Evolutionary conservation across 2,797 vertebrate genomes (phyloP).

Genomic region (Halcyon chelicuti): DNA sequence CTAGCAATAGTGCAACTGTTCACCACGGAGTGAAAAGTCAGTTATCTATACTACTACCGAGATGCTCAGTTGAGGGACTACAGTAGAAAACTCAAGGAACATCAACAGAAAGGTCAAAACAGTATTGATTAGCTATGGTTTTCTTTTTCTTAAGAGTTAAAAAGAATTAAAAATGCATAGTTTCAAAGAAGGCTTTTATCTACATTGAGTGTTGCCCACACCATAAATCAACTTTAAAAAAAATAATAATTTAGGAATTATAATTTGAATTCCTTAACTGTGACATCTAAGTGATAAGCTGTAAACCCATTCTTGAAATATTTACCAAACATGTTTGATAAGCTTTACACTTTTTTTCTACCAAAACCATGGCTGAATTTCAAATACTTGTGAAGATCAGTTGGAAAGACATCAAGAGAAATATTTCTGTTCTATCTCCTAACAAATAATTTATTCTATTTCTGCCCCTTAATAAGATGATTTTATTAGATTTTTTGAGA

Average conservation of each 20-base stretch:
- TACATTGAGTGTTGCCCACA: not conserved
- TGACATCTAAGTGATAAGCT: not conserved
- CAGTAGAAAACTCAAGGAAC: not conserved
- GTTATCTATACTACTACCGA: fast-evolving
- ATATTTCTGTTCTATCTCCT: not conserved
- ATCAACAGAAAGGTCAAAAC: not conserved
- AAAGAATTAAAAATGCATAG: not conserved
- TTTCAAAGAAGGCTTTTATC: not conserved
- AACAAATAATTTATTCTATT: not conserved
- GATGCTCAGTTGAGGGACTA: not conserved
- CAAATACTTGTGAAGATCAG: not conserved
- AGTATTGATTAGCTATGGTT: not conserved
- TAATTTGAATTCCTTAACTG: not conserved
- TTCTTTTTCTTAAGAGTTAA: not conserved
- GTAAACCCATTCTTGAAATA: not conserved
- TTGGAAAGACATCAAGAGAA: not conserved
- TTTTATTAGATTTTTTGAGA: not conserved
- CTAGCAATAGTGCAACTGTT: not conserved
- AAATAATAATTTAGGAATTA: not conserved
- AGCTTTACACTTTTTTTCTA: not conserved
- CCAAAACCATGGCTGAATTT: not conserved
- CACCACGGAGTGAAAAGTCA: not conserved
- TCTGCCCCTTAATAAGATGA: not conserved
- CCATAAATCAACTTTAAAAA: not conserved
- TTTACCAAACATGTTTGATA: not conserved